Evolutionary conservation across 2,113 vertebrate genomes (phyloP).

Genomic region (Corythaixoides concolor): DNA sequence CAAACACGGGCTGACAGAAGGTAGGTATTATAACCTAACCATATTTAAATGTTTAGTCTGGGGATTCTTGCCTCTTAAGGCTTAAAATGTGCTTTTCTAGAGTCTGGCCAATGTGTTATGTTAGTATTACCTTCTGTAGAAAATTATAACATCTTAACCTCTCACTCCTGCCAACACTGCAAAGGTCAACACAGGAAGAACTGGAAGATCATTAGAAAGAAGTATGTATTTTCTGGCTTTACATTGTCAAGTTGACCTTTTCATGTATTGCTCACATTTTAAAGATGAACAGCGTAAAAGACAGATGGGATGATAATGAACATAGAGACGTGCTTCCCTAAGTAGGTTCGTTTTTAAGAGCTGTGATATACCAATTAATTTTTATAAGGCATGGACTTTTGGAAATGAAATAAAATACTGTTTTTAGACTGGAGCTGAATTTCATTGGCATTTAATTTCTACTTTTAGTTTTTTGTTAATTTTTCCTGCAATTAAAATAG

Average conservation of each 20-base stretch:
- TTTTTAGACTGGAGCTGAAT: constrained; percentile 28
- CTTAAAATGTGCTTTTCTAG: not conserved
- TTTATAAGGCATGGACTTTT: constrained; percentile 28
- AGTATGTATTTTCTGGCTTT: not conserved
- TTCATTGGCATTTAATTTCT: constrained; percentile 37
- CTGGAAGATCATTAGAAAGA: not conserved
- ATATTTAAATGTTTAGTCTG: constrained; percentile 2
- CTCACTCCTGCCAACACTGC: not conserved
- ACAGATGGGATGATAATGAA: constrained; percentile 57
- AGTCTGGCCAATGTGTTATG: not conserved
- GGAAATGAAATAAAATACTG: constrained; percentile 1
- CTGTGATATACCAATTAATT: constrained; percentile 42
- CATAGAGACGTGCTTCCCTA: not conserved
- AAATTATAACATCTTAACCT: not conserved
- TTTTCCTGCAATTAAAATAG: constrained; percentile 9
- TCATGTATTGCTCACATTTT: constrained; percentile 10
- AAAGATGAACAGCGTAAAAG: not conserved
- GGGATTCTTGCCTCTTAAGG: not conserved
- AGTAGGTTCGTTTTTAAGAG: constrained; percentile 34
- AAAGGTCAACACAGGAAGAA: not conserved
- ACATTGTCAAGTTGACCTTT: constrained; percentile 37
- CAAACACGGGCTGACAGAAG: not conserved
- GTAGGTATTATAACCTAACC: not conserved
- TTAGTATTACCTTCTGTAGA: not conserved
- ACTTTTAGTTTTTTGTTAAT: not conserved